phyloP scores from a whole-genome alignment of 23 tunicate genomes.

The Aplidium turbinatum region DNA sequence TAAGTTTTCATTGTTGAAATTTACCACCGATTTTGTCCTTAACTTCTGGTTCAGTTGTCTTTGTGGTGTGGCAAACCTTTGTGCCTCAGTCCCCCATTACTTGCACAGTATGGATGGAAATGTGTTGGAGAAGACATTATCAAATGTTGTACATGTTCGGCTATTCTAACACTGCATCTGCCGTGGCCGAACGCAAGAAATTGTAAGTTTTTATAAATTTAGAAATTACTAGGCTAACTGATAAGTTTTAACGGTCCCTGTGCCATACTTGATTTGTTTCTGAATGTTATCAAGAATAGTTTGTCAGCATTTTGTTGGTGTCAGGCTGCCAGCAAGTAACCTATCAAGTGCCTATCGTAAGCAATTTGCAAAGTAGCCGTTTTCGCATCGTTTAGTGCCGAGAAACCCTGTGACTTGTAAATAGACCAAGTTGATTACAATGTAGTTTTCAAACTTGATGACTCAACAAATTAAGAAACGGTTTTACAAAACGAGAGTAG shows the following conservation, averaged over 20 bases:
- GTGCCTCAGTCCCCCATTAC: slow-evolving; percentile 62
- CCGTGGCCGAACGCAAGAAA: slow-evolving; percentile 68
- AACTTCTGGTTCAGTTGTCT: slow-evolving; percentile 26
- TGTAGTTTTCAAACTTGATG: too few relatives aligned
- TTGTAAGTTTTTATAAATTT: slow-evolving; percentile 34
- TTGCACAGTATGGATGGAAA: slow-evolving; percentile 86
- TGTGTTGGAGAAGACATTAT: slow-evolving; percentile 66
- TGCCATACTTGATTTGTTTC: neutral
- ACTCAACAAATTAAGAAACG: too few relatives aligned
- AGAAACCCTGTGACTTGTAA: too few relatives aligned
- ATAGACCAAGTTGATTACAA: too few relatives aligned
- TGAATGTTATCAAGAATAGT: neutral
- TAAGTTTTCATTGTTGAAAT: neutral
- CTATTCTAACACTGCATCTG: slow-evolving; percentile 44
- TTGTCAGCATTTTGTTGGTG: neutral
- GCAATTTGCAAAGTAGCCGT: too few relatives aligned
- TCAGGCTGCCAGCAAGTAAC: neutral
- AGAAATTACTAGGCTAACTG: neutral
- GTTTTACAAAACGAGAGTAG: too few relatives aligned
- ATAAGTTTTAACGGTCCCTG: neutral
- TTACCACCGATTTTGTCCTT: neutral
- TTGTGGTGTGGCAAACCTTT: slow-evolving; percentile 82
- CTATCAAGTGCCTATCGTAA: too few relatives aligned
- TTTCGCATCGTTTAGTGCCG: too few relatives aligned
- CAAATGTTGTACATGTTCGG: slow-evolving; percentile 65